Percentiles rank a stretch among this genome's conserved stretches.
These are phyloP conservation scores for Gambusia yucatana DNA, from an alignment of 2,797 vertebrate species.

Conservation along the genomic window DNA sequence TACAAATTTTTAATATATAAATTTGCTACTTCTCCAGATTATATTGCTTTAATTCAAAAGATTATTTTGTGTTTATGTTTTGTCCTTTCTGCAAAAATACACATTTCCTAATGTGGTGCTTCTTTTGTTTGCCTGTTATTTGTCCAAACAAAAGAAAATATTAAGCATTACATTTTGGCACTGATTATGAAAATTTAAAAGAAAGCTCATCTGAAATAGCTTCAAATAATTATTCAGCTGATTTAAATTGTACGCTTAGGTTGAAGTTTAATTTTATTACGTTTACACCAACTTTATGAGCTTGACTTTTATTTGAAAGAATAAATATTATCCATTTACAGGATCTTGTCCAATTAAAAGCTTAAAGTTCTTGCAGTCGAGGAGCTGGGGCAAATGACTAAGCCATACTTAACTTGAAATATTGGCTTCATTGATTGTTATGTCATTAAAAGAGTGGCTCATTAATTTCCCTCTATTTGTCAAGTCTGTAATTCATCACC, in stretches of 20 bases:
- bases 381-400: background rate
- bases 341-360: background rate
- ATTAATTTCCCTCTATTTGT: slow-evolving; percentile 25
- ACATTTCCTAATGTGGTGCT: background rate
- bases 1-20: background rate
- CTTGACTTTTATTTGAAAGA: rapidly evolving
- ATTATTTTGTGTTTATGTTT: background rate
- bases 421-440: slow-evolving; percentile 3
- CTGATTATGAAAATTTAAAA: no score
- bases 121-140: background rate
- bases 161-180: background rate
- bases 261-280: background rate
- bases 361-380: background rate
- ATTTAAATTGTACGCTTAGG: background rate
- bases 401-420: background rate
- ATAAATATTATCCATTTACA: background rate
- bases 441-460: slow-evolving; percentile 5
- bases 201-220: background rate
- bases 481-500: background rate
- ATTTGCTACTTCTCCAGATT: background rate
- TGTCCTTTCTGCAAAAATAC: background rate
- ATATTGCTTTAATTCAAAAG: background rate
- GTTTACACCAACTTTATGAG: background rate
- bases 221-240: background rate
- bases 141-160: background rate